Percentiles rank a stretch among this genome's conserved stretches.
Conservation (phyloP, 1,140 invertebrate species). For the Drosophila littoralis region DNA sequence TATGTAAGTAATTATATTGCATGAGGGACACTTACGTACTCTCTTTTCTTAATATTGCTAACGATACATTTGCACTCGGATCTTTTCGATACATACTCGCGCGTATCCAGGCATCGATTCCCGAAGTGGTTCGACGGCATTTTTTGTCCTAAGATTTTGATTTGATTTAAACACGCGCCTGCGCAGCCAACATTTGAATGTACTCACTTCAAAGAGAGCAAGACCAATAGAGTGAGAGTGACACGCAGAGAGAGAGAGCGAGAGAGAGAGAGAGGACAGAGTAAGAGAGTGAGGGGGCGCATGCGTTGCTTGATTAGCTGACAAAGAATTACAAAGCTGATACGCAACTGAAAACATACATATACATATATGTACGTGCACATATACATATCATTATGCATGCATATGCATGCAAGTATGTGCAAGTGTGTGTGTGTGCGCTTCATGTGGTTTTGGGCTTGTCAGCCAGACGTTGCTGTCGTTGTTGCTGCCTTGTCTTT, state of each 20-base stretch:
- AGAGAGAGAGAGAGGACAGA: not conserved
- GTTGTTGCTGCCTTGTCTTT: constrained; percentile 11
- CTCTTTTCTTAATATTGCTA: not conserved
- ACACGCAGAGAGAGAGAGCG: constrained; percentile 5
- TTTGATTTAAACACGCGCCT: constrained; percentile 49
- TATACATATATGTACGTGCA: not conserved
- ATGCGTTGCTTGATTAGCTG: constrained; percentile 46
- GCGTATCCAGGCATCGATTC: constrained; percentile 30
- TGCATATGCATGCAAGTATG: not conserved
- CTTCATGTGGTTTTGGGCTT: constrained; percentile 43
- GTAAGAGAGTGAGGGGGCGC: constrained; percentile 4
- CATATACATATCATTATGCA: not conserved
- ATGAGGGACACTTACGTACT: not conserved
- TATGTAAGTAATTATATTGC: too few relatives aligned
- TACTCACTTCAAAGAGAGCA: not conserved
- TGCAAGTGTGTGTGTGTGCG: constrained; percentile 9
- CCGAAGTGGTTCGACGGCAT: constrained; percentile 54
- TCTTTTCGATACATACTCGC: constrained; percentile 11
- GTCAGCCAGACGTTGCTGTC: constrained; percentile 25
- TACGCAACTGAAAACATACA: constrained; percentile 19
- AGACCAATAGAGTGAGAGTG: not conserved
- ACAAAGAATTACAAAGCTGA: constrained; percentile 45
- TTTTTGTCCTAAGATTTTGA: constrained; percentile 53
- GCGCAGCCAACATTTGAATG: constrained; percentile 38
- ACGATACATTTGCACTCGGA: not conserved